Evolutionary conservation across 2,888 invertebrate genomes (phyloP).

Genomic region (Sarcophaga carnaria): DNA sequence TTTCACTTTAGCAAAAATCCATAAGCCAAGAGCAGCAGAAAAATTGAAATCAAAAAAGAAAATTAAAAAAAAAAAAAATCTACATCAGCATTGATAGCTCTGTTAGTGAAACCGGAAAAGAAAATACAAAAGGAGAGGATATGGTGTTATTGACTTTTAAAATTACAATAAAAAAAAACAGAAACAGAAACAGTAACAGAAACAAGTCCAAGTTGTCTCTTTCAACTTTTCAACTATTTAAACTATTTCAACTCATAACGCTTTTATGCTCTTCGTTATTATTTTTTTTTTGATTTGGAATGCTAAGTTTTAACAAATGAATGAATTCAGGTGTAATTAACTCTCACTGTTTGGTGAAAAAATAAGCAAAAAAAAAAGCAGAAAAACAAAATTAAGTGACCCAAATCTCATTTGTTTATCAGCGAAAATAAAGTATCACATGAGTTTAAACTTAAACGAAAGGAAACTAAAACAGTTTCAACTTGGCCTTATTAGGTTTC

Average conservation of each 20-base stretch:
- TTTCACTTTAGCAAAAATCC: constrained; percentile 65
- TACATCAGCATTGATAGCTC: not conserved
- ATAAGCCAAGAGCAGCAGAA: constrained; percentile 35
- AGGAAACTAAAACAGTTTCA: not conserved
- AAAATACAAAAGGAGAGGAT: constrained; percentile 6
- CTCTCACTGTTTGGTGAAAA: not conserved
- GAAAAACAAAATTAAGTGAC: not conserved
- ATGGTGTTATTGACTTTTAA: constrained; percentile 22
- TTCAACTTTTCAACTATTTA: not conserved
- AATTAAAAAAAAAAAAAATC: not conserved
- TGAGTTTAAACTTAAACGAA: not conserved
- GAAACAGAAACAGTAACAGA: not conserved
- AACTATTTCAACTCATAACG: not conserved
- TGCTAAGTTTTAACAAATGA: not conserved
- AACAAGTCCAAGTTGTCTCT: not conserved
- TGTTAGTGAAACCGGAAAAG: constrained; percentile 39
- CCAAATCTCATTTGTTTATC: not conserved
- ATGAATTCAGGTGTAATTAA: not conserved
- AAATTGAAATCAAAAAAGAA: not conserved
- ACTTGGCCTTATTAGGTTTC: too few species aligned
- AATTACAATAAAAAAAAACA: not conserved
- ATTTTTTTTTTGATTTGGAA: too few species aligned
- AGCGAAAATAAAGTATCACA: too few species aligned
- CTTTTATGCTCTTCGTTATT: not conserved
- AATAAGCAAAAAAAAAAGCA: too few species aligned